phyloP scores from a whole-genome alignment of 2,797 vertebrate genomes.

The Gadopsis bispinosus region DNA sequence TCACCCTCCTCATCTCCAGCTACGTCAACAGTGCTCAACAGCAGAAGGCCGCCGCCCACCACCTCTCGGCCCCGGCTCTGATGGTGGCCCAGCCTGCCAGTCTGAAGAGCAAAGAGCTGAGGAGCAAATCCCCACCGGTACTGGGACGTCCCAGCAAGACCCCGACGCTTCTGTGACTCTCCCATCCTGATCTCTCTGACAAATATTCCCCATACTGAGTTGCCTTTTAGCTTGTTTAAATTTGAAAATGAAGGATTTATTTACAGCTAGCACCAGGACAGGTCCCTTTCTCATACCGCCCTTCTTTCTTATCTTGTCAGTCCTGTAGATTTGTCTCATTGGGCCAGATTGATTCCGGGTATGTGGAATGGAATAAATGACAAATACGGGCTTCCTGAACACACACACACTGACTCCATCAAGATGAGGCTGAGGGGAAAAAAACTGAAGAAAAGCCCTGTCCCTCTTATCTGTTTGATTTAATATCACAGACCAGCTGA shows the following conservation, averaged over 20 bases:
- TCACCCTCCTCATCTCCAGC: constrained; percentile 93
- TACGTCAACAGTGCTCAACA: constrained; percentile 95
- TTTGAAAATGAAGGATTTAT: not conserved
- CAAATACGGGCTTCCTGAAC: not conserved
- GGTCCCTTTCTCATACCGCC: not conserved
- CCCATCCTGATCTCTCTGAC: not conserved
- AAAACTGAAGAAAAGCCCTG: too few species aligned
- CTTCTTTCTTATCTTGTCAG: not conserved
- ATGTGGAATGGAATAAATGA: not conserved
- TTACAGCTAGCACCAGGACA: not conserved
- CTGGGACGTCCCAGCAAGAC: constrained; percentile 90
- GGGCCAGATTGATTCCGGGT: not conserved
- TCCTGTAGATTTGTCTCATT: not conserved
- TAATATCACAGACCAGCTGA: not conserved
- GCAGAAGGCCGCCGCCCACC: constrained; percentile 91
- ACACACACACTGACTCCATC: too few species aligned
- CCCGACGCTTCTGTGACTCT: constrained; percentile 91
- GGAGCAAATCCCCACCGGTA: constrained; percentile 85
- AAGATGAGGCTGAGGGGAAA: not conserved
- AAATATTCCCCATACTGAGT: not conserved
- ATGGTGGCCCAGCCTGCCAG: constrained; percentile 84
- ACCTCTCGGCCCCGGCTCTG: constrained; percentile 92
- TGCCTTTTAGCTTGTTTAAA: constrained; percentile 5
- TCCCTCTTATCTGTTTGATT: not conserved
- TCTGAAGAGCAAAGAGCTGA: constrained; percentile 86